phyloP scores from a whole-genome alignment of 2,888 invertebrate species.

The Sesamia inferens region DNA sequence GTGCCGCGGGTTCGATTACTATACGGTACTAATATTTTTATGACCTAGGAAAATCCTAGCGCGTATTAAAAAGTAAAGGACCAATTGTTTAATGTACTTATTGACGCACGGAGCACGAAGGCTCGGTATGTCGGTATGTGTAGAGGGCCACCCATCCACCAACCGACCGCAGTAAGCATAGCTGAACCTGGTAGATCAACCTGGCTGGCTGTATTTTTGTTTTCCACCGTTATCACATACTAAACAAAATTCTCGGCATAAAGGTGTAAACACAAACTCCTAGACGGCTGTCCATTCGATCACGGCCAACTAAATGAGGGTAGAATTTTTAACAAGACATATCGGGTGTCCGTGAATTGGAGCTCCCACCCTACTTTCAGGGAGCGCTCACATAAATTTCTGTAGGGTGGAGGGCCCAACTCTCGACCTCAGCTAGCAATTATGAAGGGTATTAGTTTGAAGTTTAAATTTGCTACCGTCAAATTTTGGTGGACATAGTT shows the following conservation, averaged over 20 bases:
- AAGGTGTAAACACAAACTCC: constrained; percentile 18
- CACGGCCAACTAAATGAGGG: constrained; percentile 28
- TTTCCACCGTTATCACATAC: no score
- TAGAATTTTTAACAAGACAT: constrained; percentile 46
- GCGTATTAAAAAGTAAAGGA: no score
- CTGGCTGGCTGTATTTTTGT: neutral
- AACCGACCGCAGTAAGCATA: neutral
- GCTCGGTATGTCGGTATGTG: neutral
- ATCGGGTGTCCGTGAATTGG: constrained; percentile 47
- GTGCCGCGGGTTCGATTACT: no score
- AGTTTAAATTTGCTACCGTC: constrained; percentile 14
- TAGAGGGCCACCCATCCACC: neutral
- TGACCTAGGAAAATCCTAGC: no score
- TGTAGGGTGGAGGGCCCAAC: constrained; percentile 21
- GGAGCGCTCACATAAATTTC: constrained; percentile 44
- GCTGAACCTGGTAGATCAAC: neutral
- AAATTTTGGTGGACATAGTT: constrained; percentile 42
- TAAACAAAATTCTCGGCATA: neutral
- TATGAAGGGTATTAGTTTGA: constrained; percentile 30
- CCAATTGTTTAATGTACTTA: neutral
- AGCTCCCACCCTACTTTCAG: constrained; percentile 32
- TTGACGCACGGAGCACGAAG: neutral
- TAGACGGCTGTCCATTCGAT: constrained; percentile 15
- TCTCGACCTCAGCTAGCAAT: constrained; percentile 35
- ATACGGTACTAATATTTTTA: no score